These are phyloP conservation scores for Aelia acuminata DNA, from an alignment of 2,888 invertebrate genomes.

Conservation along the genomic window DNA sequence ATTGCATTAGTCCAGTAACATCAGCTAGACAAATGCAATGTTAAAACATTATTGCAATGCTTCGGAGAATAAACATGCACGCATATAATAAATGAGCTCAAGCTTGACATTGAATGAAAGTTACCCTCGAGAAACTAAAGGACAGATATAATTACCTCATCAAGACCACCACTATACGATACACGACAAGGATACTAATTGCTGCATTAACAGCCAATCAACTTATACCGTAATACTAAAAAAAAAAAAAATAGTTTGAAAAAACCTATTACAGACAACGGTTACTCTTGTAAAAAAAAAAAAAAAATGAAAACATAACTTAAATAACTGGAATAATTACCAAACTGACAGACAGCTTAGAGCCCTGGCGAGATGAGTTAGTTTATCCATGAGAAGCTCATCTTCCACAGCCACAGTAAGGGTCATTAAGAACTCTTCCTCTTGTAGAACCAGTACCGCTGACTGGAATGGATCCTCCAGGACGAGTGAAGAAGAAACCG, in stretches of 20 bases:
- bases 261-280: conserved; percentile 31
- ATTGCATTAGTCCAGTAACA: too few species aligned
- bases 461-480: neutral
- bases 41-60: too few species aligned
- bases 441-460: neutral
- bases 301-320: neutral
- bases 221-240: neutral
- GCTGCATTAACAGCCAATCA: conserved; percentile 12
- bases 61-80: too few species aligned
- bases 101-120: neutral
- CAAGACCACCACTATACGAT: neutral
- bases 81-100: too few species aligned
- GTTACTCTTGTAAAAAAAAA: neutral
- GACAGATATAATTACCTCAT: neutral
- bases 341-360: neutral
- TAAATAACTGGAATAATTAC: neutral
- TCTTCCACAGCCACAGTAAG: neutral
- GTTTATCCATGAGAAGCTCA: neutral
- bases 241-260: neutral
- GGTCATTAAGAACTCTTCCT: neutral
- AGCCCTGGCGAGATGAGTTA: neutral
- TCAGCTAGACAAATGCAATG: too few species aligned
- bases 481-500: neutral
- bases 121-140: neutral
- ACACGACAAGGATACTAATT: neutral